A percentile compares a stretch with the other conserved stretches of the same genome.
phyloP scores from a whole-genome alignment of 2,113 vertebrate species.

The Paracanthobrama guichenoti region DNA sequence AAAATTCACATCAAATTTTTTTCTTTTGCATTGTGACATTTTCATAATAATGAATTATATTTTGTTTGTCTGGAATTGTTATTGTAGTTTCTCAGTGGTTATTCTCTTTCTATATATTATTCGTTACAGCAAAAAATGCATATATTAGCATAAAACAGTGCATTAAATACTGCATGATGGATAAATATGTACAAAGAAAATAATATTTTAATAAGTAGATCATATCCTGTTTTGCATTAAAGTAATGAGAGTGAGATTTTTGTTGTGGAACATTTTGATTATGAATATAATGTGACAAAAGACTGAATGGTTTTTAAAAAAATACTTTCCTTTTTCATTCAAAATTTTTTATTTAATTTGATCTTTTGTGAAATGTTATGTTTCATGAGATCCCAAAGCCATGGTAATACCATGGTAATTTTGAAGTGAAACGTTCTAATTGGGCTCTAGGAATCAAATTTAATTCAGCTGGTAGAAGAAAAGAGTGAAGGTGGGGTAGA shows the following conservation, averaged over 20 bases:
- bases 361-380: not conserved
- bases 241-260: not conserved
- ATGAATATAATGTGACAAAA: not conserved
- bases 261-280: not conserved
- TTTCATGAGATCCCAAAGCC: not conserved
- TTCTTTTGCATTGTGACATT: not conserved
- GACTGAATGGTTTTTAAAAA: not conserved
- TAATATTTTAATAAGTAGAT: not conserved
- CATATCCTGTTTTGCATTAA: not conserved
- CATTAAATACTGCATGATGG: not conserved
- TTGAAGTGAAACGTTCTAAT: not conserved
- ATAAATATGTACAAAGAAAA: not conserved
- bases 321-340: not conserved
- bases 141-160: not conserved
- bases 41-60: not conserved
- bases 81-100: not conserved
- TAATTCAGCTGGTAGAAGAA: not conserved
- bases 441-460: not conserved
- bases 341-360: not conserved
- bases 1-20: not conserved
- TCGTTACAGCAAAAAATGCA: not conserved
- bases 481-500: not conserved
- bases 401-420: not conserved
- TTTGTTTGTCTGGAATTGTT: not conserved
- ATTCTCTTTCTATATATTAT: not conserved